Evolutionary conservation across 2,888 invertebrate species (phyloP).

Genomic region (Ormyrus nitidulus): DNA sequence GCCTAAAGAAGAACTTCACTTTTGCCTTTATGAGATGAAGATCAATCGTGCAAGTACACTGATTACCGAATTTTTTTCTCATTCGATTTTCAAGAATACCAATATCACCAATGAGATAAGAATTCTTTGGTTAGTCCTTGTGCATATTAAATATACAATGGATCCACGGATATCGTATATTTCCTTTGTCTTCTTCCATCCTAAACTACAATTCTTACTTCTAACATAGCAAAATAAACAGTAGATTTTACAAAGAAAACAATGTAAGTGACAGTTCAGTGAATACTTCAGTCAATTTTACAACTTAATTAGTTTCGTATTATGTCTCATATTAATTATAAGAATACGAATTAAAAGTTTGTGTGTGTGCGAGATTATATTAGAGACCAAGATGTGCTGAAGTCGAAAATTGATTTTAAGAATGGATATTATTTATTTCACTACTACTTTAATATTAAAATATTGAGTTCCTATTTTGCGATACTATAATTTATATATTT

Average conservation of each 20-base stretch:
- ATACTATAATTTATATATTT: not conserved
- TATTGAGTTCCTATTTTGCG: not conserved
- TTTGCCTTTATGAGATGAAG: constrained; percentile 20
- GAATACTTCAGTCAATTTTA: constrained; percentile 28
- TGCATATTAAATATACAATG: not conserved
- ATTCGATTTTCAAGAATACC: not conserved
- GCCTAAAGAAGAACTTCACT: constrained; percentile 11
- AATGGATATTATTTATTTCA: not conserved
- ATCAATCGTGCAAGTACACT: constrained; percentile 15
- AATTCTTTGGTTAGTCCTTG: constrained; percentile 12
- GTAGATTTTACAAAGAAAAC: not conserved
- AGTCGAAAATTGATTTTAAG: not conserved
- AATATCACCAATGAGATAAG: not conserved
- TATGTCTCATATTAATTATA: not conserved
- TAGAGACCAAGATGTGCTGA: not conserved
- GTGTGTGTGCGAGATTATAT: not conserved
- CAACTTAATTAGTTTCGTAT: too few relatives aligned
- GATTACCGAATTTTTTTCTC: constrained; percentile 8
- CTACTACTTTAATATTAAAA: not conserved
- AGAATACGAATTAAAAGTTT: not conserved
- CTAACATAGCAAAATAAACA: too few relatives aligned
- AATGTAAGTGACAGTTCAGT: constrained; percentile 4
- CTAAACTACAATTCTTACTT: too few relatives aligned
- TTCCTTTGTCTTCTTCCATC: too few relatives aligned
- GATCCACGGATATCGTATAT: not conserved